A percentile compares a stretch with the other conserved stretches of the same genome.
phyloP scores from a whole-genome alignment of 2,113 vertebrate genomes.

The Bungarus multicinctus region DNA sequence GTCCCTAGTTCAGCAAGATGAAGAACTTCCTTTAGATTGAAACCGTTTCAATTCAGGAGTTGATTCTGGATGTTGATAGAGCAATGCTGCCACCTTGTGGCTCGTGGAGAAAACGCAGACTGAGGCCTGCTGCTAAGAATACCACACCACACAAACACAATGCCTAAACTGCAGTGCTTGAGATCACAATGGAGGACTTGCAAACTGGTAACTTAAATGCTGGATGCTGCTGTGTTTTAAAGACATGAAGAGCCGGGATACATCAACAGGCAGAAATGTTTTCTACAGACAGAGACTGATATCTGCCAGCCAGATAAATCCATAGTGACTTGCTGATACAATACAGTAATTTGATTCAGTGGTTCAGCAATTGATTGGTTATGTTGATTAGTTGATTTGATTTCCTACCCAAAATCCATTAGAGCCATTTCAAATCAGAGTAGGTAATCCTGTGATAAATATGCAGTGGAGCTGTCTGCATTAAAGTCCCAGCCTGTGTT shows the following conservation, averaged over 20 bases:
- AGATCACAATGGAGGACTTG: neutral
- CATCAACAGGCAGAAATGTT: neutral
- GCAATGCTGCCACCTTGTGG: conserved; percentile 60
- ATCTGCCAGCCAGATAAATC: neutral
- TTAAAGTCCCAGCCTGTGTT: neutral
- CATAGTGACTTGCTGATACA: neutral
- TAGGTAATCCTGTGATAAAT: neutral
- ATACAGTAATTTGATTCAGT: neutral
- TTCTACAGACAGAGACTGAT: neutral
- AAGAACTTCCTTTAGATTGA: neutral
- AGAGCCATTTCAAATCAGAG: neutral
- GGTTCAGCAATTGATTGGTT: neutral
- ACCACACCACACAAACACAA: too few species aligned
- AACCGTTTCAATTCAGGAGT: neutral
- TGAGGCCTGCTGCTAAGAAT: neutral
- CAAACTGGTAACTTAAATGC: neutral
- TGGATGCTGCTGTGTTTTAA: neutral
- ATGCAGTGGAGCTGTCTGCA: neutral
- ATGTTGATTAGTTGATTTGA: neutral
- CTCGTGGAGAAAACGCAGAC: neutral
- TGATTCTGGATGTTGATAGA: neutral
- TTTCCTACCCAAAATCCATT: neutral
- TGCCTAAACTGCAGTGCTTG: neutral
- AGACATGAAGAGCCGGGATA: neutral
- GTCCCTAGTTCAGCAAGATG: neutral